A percentile compares a stretch with the other conserved stretches of the same genome.
These are phyloP conservation scores for Metallyticus violacea DNA, from an alignment of 2,888 invertebrate genomes.

Conservation along the genomic window DNA sequence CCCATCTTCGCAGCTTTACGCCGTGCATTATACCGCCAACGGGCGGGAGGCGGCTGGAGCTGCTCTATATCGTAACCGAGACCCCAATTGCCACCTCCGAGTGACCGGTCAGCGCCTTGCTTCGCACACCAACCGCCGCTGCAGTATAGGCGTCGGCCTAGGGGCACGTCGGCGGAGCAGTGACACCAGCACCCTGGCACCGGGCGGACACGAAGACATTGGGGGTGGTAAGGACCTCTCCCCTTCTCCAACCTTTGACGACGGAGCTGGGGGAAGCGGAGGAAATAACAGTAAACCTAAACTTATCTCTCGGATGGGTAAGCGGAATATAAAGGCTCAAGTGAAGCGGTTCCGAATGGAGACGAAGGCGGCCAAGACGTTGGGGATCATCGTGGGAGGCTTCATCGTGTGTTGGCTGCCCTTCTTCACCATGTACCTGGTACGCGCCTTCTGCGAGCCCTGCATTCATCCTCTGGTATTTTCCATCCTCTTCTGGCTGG, in stretches of 20 bases:
- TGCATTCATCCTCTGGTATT: conserved; percentile 84
- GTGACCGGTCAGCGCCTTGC: conserved; percentile 49
- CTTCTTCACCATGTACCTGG: conserved; percentile 92
- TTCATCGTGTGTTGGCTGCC: conserved; percentile 97
- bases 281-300: conserved; percentile 43
- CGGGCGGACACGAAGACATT: background rate
- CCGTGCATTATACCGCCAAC: conserved; percentile 11
- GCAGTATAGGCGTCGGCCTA: conserved; percentile 35
- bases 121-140: conserved; percentile 45
- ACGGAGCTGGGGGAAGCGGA: conserved; percentile 23
- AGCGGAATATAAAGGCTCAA: conserved; percentile 81
- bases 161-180: conserved; percentile 50
- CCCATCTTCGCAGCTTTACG: conserved; percentile 6
- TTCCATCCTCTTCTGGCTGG: conserved; percentile 93
- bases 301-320: conserved; percentile 69
- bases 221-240: conserved; percentile 36
- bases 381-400: conserved; percentile 95
- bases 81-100: conserved; percentile 26
- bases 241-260: conserved; percentile 41
- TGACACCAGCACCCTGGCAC: conserved; percentile 42
- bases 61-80: background rate
- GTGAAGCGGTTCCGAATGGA: conserved; percentile 92
- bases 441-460: conserved; percentile 81
- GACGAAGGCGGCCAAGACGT: conserved; percentile 94
- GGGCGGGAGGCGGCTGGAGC: background rate